Base-by-base conservation (phyloP, 2,113 vertebrate species). In the Ailurus styani region DNA sequence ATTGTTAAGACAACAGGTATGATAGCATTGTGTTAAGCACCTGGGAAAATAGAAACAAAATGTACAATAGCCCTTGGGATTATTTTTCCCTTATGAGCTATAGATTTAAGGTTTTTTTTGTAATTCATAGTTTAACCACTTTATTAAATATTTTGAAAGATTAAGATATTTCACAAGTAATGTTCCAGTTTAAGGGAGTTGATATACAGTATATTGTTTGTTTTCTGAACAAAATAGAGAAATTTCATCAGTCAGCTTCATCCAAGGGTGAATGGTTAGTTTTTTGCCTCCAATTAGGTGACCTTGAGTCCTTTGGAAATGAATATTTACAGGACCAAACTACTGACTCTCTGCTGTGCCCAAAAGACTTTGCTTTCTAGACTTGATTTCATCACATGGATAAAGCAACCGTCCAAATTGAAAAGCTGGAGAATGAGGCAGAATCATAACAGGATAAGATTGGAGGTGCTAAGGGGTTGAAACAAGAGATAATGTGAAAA, bases 41-140 rank as follows among this genome's bases (percentile, higher is more conserved):
- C 5, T 77, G 29, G 40, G 47, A 64, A 96, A 87, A 84, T 20
- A 82, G 25, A 60, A 93, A 72, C 64, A 78, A 70, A 31, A 75
- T n/a, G 3, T 42, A 62, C 47, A 60, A 87, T 40, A 93, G 73
- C n/a, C 34, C 72, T 96, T 66, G 40, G 47, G 68, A 57, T 29
- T 50, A 31, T 17, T 79, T 88, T 95, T 81, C 17, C 3, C 2
- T 93, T 21, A 42, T n/a, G 7, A 70, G 60, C n/a, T 90, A 37
- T 34, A 85, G 13, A 91, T 50, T 64, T 64, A 92, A 89, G 42
- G 11, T 93, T 90, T 27, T 86, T 96, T 93, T 90, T 85, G 68
- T 72, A 68, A 77, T 93, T 64, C 12, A 64, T 37, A 47, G 72
- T 79, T 70, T 25, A 54, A 31, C n/a, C 23, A 92, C 42, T 88